These are phyloP conservation scores for Tachuris rubrigastra DNA, from an alignment of 2,113 vertebrate species.

Conservation along the genomic window DNA sequence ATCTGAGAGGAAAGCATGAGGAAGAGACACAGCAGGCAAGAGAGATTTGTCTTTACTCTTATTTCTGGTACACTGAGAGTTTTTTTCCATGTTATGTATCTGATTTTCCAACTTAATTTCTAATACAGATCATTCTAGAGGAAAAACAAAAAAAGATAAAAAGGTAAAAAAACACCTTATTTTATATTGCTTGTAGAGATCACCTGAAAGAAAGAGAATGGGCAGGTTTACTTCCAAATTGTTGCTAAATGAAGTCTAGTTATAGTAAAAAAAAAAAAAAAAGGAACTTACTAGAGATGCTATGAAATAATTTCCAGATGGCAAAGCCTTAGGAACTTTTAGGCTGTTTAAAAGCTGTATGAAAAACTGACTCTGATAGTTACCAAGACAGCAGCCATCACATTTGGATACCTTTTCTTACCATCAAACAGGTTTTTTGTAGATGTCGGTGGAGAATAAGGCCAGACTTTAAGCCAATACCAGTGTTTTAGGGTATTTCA, in stretches of 20 bases:
- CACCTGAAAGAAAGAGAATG: neutral
- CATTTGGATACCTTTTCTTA: neutral
- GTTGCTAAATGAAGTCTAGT: neutral
- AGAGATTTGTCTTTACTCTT: neutral
- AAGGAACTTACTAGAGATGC: neutral
- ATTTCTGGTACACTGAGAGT: neutral
- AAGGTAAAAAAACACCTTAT: accelerated
- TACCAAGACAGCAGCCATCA: neutral
- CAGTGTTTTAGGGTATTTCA: neutral
- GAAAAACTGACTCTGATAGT: neutral
- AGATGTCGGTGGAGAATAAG: neutral
- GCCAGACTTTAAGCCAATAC: neutral
- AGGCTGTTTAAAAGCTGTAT: neutral
- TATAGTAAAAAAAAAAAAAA: neutral
- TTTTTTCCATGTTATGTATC: neutral
- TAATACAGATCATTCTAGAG: neutral
- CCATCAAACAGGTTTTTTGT: neutral
- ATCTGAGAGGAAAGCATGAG: neutral
- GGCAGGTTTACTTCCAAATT: neutral
- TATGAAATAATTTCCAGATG: neutral
- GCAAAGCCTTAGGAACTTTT: neutral
- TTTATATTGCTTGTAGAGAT: neutral
- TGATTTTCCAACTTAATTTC: neutral
- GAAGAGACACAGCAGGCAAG: neutral
- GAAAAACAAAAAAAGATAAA: neutral